phyloP scores from a whole-genome alignment of 2,888 invertebrate genomes.

The Nemotelus pantherinus region DNA sequence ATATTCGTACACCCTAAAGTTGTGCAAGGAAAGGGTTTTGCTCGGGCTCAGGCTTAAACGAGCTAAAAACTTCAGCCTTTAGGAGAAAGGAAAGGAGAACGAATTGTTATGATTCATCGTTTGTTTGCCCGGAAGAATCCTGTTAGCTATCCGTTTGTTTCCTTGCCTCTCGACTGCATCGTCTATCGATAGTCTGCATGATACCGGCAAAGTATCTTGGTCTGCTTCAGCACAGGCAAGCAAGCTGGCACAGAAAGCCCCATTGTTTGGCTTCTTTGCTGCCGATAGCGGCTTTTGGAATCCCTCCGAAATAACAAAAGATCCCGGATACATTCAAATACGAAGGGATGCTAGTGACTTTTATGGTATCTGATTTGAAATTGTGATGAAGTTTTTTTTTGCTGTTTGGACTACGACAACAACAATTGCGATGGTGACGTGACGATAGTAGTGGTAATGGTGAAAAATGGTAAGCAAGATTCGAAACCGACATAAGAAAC shows the following conservation, averaged over 20 bases:
- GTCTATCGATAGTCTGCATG: neutral
- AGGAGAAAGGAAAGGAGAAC: constrained; percentile 8
- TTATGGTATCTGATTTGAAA: constrained; percentile 49
- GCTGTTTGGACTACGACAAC: constrained; percentile 24
- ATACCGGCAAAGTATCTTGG: no score
- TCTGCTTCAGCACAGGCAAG: no score
- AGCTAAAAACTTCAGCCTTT: neutral
- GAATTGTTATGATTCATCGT: constrained; percentile 34
- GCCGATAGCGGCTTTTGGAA: neutral
- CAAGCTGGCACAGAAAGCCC: neutral
- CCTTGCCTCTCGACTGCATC: constrained; percentile 20
- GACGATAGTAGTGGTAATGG: neutral
- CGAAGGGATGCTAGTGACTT: constrained; percentile 43
- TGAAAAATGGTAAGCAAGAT: no score
- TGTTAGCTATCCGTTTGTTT: constrained; percentile 1
- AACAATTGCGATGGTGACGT: neutral
- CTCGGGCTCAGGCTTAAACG: constrained; percentile 2
- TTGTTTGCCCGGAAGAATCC: constrained; percentile 19
- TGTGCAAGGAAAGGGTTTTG: constrained; percentile 9
- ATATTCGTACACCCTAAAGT: constrained; percentile 19
- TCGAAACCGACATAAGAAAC: no score
- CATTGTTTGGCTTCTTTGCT: constrained; percentile 9
- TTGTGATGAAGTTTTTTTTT: constrained; percentile 48
- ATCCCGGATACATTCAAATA: constrained; percentile 34
- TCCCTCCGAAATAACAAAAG: constrained; percentile 36